Conservation (phyloP, 2,797 vertebrate genomes). For the Hyperoplus lanceolatus region DNA sequence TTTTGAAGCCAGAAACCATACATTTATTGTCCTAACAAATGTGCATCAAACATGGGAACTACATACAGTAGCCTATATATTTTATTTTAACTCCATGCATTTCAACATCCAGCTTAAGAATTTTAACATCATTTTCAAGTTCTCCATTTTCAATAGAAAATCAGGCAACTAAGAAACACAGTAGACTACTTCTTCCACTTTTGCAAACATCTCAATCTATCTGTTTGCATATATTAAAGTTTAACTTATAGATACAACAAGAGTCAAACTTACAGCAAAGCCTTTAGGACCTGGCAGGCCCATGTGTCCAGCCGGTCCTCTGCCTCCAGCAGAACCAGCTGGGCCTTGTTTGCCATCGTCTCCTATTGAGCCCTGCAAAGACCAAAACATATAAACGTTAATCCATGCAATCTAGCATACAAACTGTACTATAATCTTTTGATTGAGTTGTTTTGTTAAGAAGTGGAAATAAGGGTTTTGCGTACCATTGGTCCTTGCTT, state of each 20-base stretch:
- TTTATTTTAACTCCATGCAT: background rate
- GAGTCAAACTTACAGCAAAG: slow-evolving; percentile 87
- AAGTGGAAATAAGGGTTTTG: background rate
- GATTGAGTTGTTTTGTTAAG: background rate
- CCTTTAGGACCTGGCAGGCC: slow-evolving; percentile 97
- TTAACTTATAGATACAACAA: background rate
- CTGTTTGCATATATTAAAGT: background rate
- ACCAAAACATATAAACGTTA: background rate
- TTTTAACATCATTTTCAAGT: background rate
- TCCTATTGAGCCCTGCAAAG: slow-evolving; percentile 90
- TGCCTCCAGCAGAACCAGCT: slow-evolving; percentile 90
- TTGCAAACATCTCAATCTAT: background rate
- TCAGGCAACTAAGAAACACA: background rate
- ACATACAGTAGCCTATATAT: too few species aligned
- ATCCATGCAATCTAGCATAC: background rate
- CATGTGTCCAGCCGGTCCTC: slow-evolving; percentile 92
- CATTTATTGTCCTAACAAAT: background rate
- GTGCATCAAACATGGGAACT: background rate
- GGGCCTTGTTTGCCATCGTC: slow-evolving; percentile 95
- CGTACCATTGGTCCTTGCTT: slow-evolving; percentile 94
- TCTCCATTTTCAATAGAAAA: background rate
- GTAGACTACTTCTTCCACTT: background rate
- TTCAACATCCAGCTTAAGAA: background rate
- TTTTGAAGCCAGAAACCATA: background rate
- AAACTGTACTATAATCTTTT: background rate